These are phyloP conservation scores for Eriocheir sinensis DNA, from an alignment of 1,140 invertebrate species.

Conservation along the genomic window DNA sequence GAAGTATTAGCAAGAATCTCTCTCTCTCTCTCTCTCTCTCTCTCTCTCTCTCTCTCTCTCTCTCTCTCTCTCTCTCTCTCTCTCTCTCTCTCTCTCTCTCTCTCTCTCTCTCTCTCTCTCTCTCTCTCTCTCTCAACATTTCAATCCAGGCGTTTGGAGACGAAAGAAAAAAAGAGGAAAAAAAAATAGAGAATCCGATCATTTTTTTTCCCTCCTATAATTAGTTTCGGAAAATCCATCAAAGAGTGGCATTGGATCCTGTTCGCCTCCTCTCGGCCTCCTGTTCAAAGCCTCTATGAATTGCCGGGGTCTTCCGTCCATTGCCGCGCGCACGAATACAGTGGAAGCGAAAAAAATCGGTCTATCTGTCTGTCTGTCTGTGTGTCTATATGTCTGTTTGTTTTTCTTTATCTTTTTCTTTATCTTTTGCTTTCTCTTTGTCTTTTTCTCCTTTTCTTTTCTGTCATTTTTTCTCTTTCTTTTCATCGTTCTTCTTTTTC, in stretches of 20 bases:
- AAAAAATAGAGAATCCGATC: too few species aligned
- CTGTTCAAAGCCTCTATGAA: neutral
- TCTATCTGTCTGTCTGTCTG: too few species aligned
- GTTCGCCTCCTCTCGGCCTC: neutral
- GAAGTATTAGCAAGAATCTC: too few species aligned
- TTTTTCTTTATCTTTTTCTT: too few species aligned
- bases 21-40: too few species aligned
- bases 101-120: too few species aligned
- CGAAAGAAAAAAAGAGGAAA: neutral
- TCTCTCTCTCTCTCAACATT: constrained; percentile 2
- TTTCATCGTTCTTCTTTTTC: too few species aligned
- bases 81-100: too few species aligned
- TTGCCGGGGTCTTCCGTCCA: neutral
- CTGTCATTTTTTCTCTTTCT: neutral
- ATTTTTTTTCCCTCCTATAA: neutral
- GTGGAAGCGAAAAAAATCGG: neutral
- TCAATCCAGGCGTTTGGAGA: neutral
- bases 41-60: too few species aligned
- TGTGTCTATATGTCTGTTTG: too few species aligned
- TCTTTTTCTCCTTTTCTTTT: neutral
- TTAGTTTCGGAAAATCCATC: neutral
- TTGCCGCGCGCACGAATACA: neutral
- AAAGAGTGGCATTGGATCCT: neutral
- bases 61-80: too few species aligned
- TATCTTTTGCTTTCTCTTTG: too few species aligned